Percentiles rank a stretch among this genome's conserved stretches.
Evolutionary conservation across 2,797 vertebrate species (phyloP).

Genomic region (Phoxinus dragarum): DNA sequence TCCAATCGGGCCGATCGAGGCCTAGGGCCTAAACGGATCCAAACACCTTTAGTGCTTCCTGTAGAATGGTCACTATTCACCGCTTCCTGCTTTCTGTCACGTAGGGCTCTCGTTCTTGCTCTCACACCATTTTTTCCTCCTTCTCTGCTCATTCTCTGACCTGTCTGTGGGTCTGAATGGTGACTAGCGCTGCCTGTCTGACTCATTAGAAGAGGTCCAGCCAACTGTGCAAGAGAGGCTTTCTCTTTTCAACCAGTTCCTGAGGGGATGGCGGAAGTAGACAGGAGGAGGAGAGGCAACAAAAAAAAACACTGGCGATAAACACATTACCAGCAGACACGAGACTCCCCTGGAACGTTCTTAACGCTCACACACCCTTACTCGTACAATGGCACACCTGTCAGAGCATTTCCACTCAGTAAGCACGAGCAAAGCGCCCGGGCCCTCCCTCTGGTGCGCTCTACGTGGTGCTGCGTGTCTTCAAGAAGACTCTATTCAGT

Average conservation of each 20-base stretch:
- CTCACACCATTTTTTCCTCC: conserved; percentile 31
- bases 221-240: conserved; percentile 77
- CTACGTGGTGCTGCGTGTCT: conserved; percentile 82
- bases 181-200: conserved; percentile 69
- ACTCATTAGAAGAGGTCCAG: conserved; percentile 70
- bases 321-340: conserved; percentile 57
- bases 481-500: conserved; percentile 81
- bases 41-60: conserved; percentile 29
- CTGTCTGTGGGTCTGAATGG: conserved; percentile 56
- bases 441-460: conserved; percentile 71
- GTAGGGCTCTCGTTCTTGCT: conserved; percentile 36
- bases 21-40: conserved; percentile 20
- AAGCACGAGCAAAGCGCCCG: conserved; percentile 81
- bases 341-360: conserved; percentile 54
- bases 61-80: conserved; percentile 40
- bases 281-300: conserved; percentile 45
- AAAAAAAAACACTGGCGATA: conserved; percentile 55
- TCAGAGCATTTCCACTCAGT: conserved; percentile 83
- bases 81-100: conserved; percentile 39
- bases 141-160: conserved; percentile 58
- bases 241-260: conserved; percentile 62
- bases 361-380: conserved; percentile 64
- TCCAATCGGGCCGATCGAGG: background rate
- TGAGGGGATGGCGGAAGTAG: conserved; percentile 53
- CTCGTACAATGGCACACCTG: conserved; percentile 85